Evolutionary conservation across 2,113 vertebrate genomes (phyloP), one percentile per base, ranked within the genome.

Genomic region (Dicentrarchus labrax): DNA sequence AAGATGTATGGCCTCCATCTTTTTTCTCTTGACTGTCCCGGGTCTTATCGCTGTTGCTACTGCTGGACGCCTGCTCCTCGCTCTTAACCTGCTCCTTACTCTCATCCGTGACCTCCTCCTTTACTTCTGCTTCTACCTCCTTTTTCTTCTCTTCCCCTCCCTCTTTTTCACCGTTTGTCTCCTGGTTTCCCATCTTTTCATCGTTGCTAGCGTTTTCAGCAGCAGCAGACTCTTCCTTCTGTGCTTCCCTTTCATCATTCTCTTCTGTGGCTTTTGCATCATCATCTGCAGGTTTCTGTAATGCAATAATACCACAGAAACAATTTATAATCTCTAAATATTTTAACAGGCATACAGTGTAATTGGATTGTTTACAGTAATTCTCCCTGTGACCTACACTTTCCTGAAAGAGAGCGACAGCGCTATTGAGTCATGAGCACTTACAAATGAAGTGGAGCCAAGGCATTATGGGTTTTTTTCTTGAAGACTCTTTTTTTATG

Each of bases 211-310:
- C 17, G 54, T 73, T 78, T 73, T 89, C 84, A 22, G 68, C 50
- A 30, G 74, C 51, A 10, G n/a, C 47, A 48, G 85, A 48, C 1
- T 47, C 45, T 4, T 80, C 64, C 30, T 81, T 30, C 59, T 91
- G 80, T 22, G 1, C 8, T 16, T 22, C 45, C 19, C 62, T 68
- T 68, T 90, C 83, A 22, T 4, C 38, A 21, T 53, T 76, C 21
- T 82, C 83, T 8, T 78, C 88, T 54, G 71, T 5, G 6, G 59
- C 39, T 38, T 83, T 87, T 19, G 22, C 39, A 30, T 65, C 82
- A 36, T 76, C 62, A 12, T 80, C 70, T 41, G 82, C 69, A 82
- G 73, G 45, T 67, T 88, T 88, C 93, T 94, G 85, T 67, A 88
- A 91, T 47, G 43, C 36, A 85, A 76, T 51, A 60, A 70, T 7